Evolutionary conservation across 1,140 invertebrate genomes (phyloP), one percentile per base, ranked within the genome.

Genomic region (Lasaia peninsularis): DNA sequence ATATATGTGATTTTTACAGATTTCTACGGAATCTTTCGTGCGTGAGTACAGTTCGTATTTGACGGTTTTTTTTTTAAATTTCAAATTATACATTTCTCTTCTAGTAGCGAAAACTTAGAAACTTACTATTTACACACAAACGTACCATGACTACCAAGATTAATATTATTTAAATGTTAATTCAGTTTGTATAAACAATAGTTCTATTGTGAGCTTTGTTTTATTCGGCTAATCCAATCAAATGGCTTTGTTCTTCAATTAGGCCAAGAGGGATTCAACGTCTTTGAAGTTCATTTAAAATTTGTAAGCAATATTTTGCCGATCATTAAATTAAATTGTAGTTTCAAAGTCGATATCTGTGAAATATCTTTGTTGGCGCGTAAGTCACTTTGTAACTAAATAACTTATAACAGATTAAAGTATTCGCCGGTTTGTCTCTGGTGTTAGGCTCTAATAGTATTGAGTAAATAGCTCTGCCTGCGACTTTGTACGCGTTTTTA

Each of bases 201-300:
- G 44, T 48, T 48, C 44, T 20, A 44, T 44, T 44, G 20, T 44
- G 20, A 44, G 10, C 40, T 20, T 44, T 44, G 40, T 44, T 44
- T 44, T 44, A 44, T 28, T 28, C 24, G 24, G 5, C 40, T 44
- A 44, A 44, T 44, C 40, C 20, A 44, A 44, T 44, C 40, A 44
- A 44, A 14, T 20, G 18, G 40, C 40, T 44, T 44, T 44, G 40
- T 44, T 20, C 44, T 48, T 11, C 20, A 48, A 48, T 48, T 48
- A 48, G 20, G 11, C 20, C 11, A 20, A 6, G 44, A 48, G 20
- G 21, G 44, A 2, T 48, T 24, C 44, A 48, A 48, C 18, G 5
- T 24, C 44, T 48, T 48, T 48, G 44, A 48, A 48, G 44, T 48
- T 48, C 44, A 48, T 48, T 48, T 48, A 48, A 48, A 48, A 48